Evolutionary conservation across 37 sponge, comb jelly and placozoan genomes (phyloP), one percentile per base, ranked within the genome.

Genomic region (Aplysina aerophoba): DNA sequence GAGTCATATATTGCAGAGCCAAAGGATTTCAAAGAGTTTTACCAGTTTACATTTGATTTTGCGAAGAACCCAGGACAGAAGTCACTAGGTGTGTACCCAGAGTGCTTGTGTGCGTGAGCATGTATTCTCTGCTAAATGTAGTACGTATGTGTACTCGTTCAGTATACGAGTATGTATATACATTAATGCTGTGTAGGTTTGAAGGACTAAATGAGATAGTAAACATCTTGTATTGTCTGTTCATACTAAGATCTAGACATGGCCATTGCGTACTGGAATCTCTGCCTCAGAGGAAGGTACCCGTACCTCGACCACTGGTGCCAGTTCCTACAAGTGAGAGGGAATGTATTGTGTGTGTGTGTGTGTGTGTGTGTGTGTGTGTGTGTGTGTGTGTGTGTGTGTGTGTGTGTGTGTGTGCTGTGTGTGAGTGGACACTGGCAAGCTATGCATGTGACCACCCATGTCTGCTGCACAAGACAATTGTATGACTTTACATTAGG

Each of bases 181-280:
- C 22, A 0, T 35, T 15, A 34, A 78, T 35, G 15, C 15, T 21
- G 20, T 65, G 56, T 55, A 12, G 12, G 4, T 73, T n/a, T n/a
- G n/a, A n/a, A n/a, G n/a, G n/a, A n/a, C n/a, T n/a, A n/a, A n/a
- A n/a, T n/a, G n/a, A n/a, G n/a, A n/a, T n/a, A n/a, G n/a, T 33
- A 53, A 65, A 22, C n/a, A n/a, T n/a, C n/a, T n/a, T n/a, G n/a
- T n/a, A n/a, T n/a, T n/a, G n/a, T n/a, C n/a, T n/a, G n/a, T n/a
- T n/a, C n/a, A n/a, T n/a, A n/a, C n/a, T n/a, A n/a, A 97, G 97
- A 97, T 75, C 54, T 97, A 63, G 95, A 97, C 0, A 97, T 95
- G 95, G 97, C 97, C 11, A 88, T 97, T 54, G 97, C 97, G 0
- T 97, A 97, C 81, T 97, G 97, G 97, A 88, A 96, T 44, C 88